phyloP scores from a whole-genome alignment of 2,797 vertebrate species.

The Morelia viridis region DNA sequence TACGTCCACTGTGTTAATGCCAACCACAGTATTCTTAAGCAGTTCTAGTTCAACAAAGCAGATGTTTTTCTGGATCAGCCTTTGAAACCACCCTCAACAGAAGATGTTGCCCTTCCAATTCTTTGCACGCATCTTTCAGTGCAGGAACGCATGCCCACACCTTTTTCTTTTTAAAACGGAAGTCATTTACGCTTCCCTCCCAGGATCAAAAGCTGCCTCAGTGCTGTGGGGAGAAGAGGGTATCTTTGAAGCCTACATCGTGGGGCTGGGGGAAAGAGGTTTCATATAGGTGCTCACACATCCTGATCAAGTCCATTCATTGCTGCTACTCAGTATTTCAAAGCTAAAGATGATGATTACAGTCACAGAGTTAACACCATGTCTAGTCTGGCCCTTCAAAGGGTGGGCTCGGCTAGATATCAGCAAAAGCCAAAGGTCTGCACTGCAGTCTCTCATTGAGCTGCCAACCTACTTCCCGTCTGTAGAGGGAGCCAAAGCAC shows the following conservation, averaged over 20 bases:
- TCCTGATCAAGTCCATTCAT: not conserved
- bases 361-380: not conserved
- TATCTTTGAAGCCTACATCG: not conserved
- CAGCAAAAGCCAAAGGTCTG: not conserved
- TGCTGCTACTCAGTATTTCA: not conserved
- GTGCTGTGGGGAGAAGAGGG: not conserved
- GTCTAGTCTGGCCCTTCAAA: not conserved
- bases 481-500: slow-evolving; percentile 14
- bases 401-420: not conserved
- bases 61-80: not conserved
- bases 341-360: not conserved
- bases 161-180: not conserved
- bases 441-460: not conserved
- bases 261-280: not conserved
- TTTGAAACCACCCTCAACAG: not conserved
- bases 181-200: not conserved
- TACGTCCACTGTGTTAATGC: not conserved
- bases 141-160: too few species aligned
- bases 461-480: not conserved
- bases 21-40: not conserved
- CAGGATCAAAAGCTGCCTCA: not conserved
- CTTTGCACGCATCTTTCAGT: not conserved
- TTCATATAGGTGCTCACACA: not conserved
- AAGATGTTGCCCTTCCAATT: not conserved
- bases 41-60: not conserved